Percentiles rank a stretch among this genome's conserved stretches.
phyloP scores from a whole-genome alignment of 2,888 invertebrate genomes.

The Metacarcinus magister region DNA sequence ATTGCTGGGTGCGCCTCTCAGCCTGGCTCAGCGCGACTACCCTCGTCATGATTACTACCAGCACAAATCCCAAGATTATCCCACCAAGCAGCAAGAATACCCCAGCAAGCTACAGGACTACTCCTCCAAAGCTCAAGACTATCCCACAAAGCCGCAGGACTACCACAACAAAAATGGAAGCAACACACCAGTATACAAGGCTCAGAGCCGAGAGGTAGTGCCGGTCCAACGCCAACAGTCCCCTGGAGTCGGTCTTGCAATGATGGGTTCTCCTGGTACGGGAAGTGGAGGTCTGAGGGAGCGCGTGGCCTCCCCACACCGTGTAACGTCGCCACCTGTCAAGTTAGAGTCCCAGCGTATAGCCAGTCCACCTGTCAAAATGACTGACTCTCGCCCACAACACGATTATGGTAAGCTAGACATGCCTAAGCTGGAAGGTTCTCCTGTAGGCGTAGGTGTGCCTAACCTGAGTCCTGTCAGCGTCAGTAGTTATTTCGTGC shows the following conservation, averaged over 20 bases:
- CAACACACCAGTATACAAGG: slow-evolving; percentile 75
- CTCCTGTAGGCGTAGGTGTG: slow-evolving; percentile 71
- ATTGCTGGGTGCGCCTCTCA: slow-evolving; percentile 71
- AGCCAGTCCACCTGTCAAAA: slow-evolving; percentile 77
- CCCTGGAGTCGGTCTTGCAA: slow-evolving; percentile 72
- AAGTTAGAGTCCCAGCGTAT: slow-evolving; percentile 76
- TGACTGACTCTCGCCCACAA: slow-evolving; percentile 75
- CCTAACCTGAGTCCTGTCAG: slow-evolving; percentile 72
- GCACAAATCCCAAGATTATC: slow-evolving; percentile 80
- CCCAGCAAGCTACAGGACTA: slow-evolving; percentile 80
- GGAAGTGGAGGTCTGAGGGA: slow-evolving; percentile 74
- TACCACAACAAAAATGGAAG: slow-evolving; percentile 71
- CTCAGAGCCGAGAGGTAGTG: slow-evolving; percentile 79
- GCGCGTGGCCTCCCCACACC: slow-evolving; percentile 80
- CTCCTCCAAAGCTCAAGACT: slow-evolving; percentile 75
- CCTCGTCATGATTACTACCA: slow-evolving; percentile 81
- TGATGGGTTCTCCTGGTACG: slow-evolving; percentile 69
- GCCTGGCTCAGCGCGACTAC: slow-evolving; percentile 77
- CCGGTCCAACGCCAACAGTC: slow-evolving; percentile 77
- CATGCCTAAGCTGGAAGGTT: slow-evolving; percentile 67
- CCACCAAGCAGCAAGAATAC: slow-evolving; percentile 80
- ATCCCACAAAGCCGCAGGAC: slow-evolving; percentile 71
- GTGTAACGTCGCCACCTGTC: slow-evolving; percentile 81
- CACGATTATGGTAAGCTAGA: slow-evolving; percentile 75
- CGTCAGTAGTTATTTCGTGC: slow-evolving; percentile 77